Base-by-base conservation (phyloP, 2,888 invertebrate species). In the Strigamia transsilvanica region DNA sequence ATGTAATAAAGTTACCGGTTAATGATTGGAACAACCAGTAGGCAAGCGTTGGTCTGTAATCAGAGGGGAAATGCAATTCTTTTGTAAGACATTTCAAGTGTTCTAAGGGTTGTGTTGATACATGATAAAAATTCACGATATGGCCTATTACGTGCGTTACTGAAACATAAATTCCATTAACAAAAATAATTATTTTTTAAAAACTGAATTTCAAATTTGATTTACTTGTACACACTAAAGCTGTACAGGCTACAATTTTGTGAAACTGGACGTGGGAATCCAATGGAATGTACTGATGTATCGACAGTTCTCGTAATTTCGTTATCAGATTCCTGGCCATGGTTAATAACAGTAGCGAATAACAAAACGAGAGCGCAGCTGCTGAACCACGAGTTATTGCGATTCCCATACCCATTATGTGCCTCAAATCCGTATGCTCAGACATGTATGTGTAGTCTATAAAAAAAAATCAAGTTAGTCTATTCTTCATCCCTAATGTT, bases 211-310 rank as follows among this genome's bases (percentile, higher is more conserved):
- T 15, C 6, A 10, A 78, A 78, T 77, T 80, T 6, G 32, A 82
- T 84, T 84, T 83, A 87, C 87, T 89, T 0, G 97, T 95, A 89
- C 98, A 98, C 89, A 98, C 96, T 0, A 97, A 89, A 0, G 96
- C 97, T 0, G 98, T 98, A 85, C 96, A 94, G 0, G 98, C 98
- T 0, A 96, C 96, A 82, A 98, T 97, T 89, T 98, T 98, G 88
- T 98, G 98, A 88, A 98, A 98, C 86, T 96, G 97, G 82, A 98
- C 97, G 86, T 98, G 96, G 0, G 97, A 94, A 88, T 98, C 98
- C 27, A 97, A 88, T 0, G 97, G 97, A 82, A 97, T 95, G 88
- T 96, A 97, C 86, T 97, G 96, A 85, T 97, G 97, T 81, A 97
- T 92, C 79, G 96, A 94, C 86, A 96, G 96, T 87, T 97, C 97